Evolutionary conservation across 1,140 invertebrate genomes (phyloP), one percentile per base, ranked within the genome.

Genomic region (Ctenoplectra terminalis): DNA sequence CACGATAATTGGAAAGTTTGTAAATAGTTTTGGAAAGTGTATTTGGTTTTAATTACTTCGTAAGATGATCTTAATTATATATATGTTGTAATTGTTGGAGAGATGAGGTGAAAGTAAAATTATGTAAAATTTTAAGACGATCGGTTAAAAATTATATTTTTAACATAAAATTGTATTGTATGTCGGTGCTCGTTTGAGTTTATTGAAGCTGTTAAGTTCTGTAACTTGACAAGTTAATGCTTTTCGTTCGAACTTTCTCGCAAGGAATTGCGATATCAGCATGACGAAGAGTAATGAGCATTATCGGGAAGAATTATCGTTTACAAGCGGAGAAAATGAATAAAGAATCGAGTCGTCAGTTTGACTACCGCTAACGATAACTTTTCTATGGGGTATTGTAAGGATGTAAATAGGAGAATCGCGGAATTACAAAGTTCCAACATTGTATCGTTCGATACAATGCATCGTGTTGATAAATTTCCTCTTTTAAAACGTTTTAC

Each of bases 241-340:
- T 26, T 56, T 26, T 26, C 9, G 9, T 13, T 26, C 7, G 20
- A 23, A 56, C n/a, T 56, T 2, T 23, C 17, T 37, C 23, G 17
- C 15, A 61, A 61, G 37, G 5, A 66, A 43, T 64, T 66, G n/a
- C 15, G 13, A 43, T 43, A 43, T 1, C 23, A 17, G 1, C 31
- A 17, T 13, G 63, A 66, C 63, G 29, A 66, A 66, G 63, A 43
- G 11, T 66, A 66, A 66, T 29, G 63, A 66, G 26, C 40, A 43
- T 26, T 66, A 46, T 66, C 40, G 37, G 34, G 9, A 43, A 17
- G 40, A 43, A 43, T 29, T 43, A 66, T 66, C 40, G n/a, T 43
- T 17, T 1, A 7, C 5, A 5, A 43, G 31, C 5, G n/a, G 23
- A 40, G 11, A 20, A 40, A 13, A n/a, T 5, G 13, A 43, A 17